A percentile compares a stretch with the other conserved stretches of the same genome.
Evolutionary conservation across 2,888 invertebrate species (phyloP).

Genomic region (Oscheius onirici): DNA sequence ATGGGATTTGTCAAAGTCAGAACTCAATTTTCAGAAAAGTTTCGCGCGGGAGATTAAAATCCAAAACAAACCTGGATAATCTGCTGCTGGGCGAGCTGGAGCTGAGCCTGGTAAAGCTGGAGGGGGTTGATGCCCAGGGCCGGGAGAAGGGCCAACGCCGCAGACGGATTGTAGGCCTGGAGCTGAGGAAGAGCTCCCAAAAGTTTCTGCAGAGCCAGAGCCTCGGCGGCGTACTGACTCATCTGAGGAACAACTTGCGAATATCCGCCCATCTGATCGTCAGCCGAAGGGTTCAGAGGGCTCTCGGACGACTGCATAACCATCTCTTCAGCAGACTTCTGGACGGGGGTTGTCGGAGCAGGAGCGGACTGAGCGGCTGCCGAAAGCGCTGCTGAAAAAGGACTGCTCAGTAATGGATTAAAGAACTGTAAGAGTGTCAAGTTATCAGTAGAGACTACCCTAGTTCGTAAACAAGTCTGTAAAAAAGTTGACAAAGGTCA

Average conservation of each 20-base stretch:
- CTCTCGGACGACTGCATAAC: conserved; percentile 19
- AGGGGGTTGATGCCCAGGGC: background rate
- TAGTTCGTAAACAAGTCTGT: no score
- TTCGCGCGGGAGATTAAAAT: background rate
- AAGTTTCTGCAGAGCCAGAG: conserved; percentile 21
- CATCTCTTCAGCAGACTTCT: conserved; percentile 17
- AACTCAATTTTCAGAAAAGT: background rate
- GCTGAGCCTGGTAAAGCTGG: background rate
- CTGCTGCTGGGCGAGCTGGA: conserved; percentile 3
- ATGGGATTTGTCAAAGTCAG: background rate
- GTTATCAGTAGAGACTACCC: no score
- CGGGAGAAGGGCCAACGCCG: background rate
- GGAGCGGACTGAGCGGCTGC: conserved; percentile 14
- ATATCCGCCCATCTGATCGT: background rate
- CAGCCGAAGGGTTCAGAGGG: conserved; percentile 25
- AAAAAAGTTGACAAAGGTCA: no score
- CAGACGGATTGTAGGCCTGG: background rate
- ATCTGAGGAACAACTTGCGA: conserved; percentile 22
- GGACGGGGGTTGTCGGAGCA: background rate
- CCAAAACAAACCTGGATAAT: conserved; percentile 1
- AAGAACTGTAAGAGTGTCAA: no score
- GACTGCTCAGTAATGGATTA: background rate
- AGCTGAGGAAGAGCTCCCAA: background rate
- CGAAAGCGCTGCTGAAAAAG: conserved; percentile 16
- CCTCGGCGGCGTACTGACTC: background rate